Base-by-base conservation (phyloP, 1,140 invertebrate genomes). In the Trissolcus basalis region DNA sequence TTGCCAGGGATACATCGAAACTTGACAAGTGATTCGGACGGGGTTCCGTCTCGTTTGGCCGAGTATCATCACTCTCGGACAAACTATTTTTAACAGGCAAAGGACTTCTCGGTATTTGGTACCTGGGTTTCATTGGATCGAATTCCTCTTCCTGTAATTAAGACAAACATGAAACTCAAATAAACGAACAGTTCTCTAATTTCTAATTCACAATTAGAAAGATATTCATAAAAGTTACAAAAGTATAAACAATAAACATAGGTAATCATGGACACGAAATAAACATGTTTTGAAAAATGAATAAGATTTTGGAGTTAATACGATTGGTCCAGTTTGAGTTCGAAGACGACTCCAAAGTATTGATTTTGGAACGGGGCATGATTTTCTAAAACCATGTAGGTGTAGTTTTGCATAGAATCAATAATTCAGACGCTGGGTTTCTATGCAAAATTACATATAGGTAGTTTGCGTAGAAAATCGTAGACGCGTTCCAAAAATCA, bases 361-460 rank as follows among this genome's bases (percentile, higher is more conserved):
- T 73, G 55, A 73, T 65, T 73, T 73, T 65, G 56, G 50, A 44
- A 50, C 47, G 15, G 4, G 14, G 8, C 12, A 13, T 6, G 50
- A 73, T 67, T 73, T 73, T 73, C 72, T 75, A 69, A 69, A 75
- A 69, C 64, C 56, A 58, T 61, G 50, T 41, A 45, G n/a, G n/a
- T 61, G 65, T 69, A 75, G 72, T 75, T 75, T 75, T 75, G 72
- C 64, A 60, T 76, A 70, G 73, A 76, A 76, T 76, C 73, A 70
- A 76, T 76, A 76, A 76, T 67, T 76, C 60, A 65, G 73, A 70
- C 73, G 59, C 65, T 32, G 55, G 33, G 65, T 35, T 70, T 76
- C 73, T 75, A 75, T 75, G 64, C 72, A 75, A 76, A 76, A 76
- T 65, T 65, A 76, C 73, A 65, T 70, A 70, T 76, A 70, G 47